Conservation (phyloP, 2,888 invertebrate genomes). For the Himalopsyche tibetana region DNA sequence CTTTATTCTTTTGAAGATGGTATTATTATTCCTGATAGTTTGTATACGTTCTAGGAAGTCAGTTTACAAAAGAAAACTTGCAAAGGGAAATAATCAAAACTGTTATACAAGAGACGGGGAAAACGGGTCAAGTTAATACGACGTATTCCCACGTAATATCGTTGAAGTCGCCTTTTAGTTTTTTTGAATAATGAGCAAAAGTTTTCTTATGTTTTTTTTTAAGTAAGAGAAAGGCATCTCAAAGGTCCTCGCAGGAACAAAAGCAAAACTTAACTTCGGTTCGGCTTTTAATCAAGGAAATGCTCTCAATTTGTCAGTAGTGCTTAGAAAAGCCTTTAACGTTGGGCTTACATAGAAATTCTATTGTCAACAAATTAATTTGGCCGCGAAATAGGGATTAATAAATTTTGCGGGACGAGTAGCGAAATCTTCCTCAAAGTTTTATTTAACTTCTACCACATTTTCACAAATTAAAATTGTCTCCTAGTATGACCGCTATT, state of each 20-base stretch:
- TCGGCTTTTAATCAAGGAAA: constrained; percentile 29
- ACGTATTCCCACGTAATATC: constrained; percentile 16
- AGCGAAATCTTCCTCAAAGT: constrained; percentile 2
- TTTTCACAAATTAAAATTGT: too few relatives aligned
- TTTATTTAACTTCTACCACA: too few relatives aligned
- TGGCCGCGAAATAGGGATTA: constrained; percentile 18
- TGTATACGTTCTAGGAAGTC: not conserved
- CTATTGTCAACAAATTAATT: constrained; percentile 10
- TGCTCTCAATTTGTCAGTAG: constrained; percentile 20
- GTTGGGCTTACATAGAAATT: constrained; percentile 15
- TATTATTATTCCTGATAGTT: not conserved
- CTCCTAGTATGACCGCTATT: too few relatives aligned
- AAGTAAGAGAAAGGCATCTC: constrained; percentile 11
- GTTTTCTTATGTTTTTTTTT: not conserved
- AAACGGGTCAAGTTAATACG: constrained; percentile 18
- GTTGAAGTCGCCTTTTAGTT: not conserved
- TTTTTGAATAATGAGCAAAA: constrained; percentile 20
- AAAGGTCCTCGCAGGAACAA: constrained; percentile 21
- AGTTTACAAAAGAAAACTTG: constrained; percentile 29
- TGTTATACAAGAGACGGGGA: not conserved
- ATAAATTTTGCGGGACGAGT: constrained; percentile 7
- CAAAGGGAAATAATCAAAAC: not conserved
- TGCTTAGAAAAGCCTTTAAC: constrained; percentile 5
- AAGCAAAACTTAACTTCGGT: not conserved
- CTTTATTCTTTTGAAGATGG: not conserved